Base-by-base conservation (phyloP, 1,140 invertebrate species). In the Pteromalus puparum region DNA sequence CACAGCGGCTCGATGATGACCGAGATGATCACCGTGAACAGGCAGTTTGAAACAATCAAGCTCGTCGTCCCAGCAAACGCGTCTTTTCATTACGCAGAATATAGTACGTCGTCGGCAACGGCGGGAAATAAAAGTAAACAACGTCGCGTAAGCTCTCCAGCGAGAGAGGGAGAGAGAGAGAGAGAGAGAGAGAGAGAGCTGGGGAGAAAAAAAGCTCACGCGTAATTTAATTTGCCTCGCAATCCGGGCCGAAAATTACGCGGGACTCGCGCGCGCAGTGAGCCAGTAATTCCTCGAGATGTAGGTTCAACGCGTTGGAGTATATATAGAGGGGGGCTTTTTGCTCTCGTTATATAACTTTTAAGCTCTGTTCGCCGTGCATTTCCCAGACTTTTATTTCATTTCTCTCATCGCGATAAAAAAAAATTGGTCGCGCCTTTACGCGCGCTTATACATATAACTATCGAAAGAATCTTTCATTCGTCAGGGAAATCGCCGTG, bases 191-290 rank as follows among this genome's bases (percentile, higher is more conserved):
- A n/a, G 2, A 18, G 15, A 13, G 15, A 18, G 15, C n/a, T n/a
- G 18, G 18, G 18, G 48, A 18, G 18, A 53, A 5, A 61, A 21
- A 61, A 21, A 61, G 53, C 5, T 3, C 2, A 3, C 1, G 65
- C 77, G 77, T 79, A 68, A 79, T 79, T 79, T 79, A 68, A 79
- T 68, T 79, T 9, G 2, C 77, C 10, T 9, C 30, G 30, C 34
- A 46, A 67, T 42, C 18, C 53, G 2, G 26, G 15, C n/a, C 48
- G 61, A 78, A 78, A 78, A 78, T 78, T 78, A 30, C 76, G 48
- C 26, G 53, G 4, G 67, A 79, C 21, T 18, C 48, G 15, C 46
- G 53, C 53, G 6, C 53, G 53, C 53, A 61, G 18, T 61, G 53
- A n/a, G 53, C 53, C 53, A 6, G 53, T 61, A 61, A 61, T 61